These are phyloP conservation scores for Tarsius wallacei DNA, from an alignment of 2,797 vertebrate genomes.

Conservation along the genomic window DNA sequence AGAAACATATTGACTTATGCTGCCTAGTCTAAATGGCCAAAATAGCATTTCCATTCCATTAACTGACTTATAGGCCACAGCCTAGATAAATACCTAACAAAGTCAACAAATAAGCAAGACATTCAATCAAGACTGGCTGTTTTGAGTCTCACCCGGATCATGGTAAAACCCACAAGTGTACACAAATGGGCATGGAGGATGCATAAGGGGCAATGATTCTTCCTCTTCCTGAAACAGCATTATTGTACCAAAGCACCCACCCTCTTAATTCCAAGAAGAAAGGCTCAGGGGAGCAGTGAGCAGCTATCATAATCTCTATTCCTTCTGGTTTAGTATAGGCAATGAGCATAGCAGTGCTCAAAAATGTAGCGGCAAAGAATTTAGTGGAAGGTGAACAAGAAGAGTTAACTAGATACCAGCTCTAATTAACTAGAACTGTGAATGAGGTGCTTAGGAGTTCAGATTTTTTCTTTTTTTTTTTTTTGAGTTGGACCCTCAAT, in stretches of 20 bases:
- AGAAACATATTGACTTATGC: conserved; percentile 7
- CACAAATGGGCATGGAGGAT: not conserved
- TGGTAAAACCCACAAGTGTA: not conserved
- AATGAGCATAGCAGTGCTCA: not conserved
- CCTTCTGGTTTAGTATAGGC: not conserved
- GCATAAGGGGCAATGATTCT: not conserved
- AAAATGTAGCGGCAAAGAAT: not conserved
- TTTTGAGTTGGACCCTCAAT: no score
- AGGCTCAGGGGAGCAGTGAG: not conserved
- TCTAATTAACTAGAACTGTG: not conserved
- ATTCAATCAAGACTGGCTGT: not conserved
- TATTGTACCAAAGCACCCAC: not conserved
- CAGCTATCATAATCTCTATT: not conserved
- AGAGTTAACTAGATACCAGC: not conserved
- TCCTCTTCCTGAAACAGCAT: not conserved
- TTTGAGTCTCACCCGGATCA: not conserved
- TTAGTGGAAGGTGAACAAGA: not conserved
- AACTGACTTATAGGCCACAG: not conserved
- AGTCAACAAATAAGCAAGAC: not conserved
- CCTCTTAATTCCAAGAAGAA: not conserved
- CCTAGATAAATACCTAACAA: not conserved
- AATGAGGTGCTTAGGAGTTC: not conserved
- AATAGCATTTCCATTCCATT: not conserved
- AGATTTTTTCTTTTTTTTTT: not conserved
- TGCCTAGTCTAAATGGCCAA: not conserved